phyloP scores from a whole-genome alignment of 2,797 vertebrate genomes.

The Micropoecilia bifurca region DNA sequence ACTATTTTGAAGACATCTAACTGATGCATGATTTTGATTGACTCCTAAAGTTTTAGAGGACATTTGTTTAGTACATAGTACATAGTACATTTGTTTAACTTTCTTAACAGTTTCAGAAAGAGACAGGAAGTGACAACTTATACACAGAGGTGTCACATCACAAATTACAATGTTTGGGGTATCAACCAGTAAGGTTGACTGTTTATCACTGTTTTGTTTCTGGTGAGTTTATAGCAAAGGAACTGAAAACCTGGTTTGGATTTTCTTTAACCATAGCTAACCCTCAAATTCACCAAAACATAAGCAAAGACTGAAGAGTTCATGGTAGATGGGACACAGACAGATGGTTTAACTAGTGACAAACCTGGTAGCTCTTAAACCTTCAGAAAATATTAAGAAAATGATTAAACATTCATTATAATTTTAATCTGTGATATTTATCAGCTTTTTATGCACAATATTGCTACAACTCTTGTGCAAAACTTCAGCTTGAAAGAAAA shows the following conservation, averaged over 20 bases:
- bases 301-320: not conserved
- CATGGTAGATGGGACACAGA: not conserved
- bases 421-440: not conserved
- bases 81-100: not conserved
- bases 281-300: not conserved
- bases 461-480: not conserved
- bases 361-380: not conserved
- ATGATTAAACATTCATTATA: not conserved
- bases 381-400: not conserved
- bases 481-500: not conserved
- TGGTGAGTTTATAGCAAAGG: not conserved
- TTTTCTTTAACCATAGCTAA: not conserved
- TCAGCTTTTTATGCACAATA: not conserved
- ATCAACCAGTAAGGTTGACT: not conserved
- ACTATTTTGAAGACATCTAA: not conserved
- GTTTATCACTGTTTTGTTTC: not conserved
- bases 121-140: not conserved
- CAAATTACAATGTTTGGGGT: not conserved
- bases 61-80: too few species aligned
- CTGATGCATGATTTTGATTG: not conserved
- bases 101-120: not conserved
- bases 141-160: not conserved
- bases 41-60: not conserved
- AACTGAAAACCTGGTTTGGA: not conserved
- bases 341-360: not conserved